Conservation (phyloP, 1,140 invertebrate species). For the Drosophila mayri region DNA sequence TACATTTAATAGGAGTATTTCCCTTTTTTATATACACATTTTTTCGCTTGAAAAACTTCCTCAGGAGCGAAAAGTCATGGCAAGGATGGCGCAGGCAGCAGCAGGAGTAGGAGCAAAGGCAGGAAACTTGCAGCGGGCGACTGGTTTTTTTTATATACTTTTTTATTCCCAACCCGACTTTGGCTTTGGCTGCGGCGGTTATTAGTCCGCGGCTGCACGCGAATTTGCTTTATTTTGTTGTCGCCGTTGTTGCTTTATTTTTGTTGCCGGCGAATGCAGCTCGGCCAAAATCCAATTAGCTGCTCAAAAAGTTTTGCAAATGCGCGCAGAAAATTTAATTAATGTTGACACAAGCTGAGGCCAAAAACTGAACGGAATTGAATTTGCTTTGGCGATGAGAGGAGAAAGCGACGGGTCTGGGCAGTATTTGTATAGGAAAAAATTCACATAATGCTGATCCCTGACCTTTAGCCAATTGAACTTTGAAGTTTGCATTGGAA, state of each 20-base stretch:
- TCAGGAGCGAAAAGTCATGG: slow-evolving; percentile 33
- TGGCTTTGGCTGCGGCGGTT: slow-evolving; percentile 61
- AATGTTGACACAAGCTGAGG: slow-evolving; percentile 77
- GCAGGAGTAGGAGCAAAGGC: slow-evolving; percentile 19
- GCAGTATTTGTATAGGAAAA: slow-evolving; percentile 7
- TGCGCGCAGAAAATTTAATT: slow-evolving; percentile 78
- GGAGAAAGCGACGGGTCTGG: not conserved
- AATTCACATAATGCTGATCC: slow-evolving; percentile 3
- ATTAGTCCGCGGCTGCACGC: slow-evolving; percentile 77
- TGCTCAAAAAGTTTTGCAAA: slow-evolving; percentile 78
- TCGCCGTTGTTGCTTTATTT: slow-evolving; percentile 28
- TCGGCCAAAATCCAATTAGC: slow-evolving; percentile 77
- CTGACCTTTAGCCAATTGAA: slow-evolving; percentile 26
- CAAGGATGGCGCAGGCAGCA: slow-evolving; percentile 15
- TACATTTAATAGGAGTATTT: slow-evolving; percentile 79
- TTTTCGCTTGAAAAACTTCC: slow-evolving; percentile 69
- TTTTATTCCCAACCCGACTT: slow-evolving; percentile 26
- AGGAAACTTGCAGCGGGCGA: slow-evolving; percentile 71
- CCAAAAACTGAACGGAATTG: slow-evolving; percentile 60
- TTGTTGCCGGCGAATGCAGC: slow-evolving; percentile 52
- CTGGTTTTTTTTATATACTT: slow-evolving; percentile 57
- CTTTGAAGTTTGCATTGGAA: not conserved
- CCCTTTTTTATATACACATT: slow-evolving; percentile 52
- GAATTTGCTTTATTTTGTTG: slow-evolving; percentile 65
- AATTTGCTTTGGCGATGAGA: slow-evolving; percentile 20